Percentiles rank a stretch among this genome's conserved stretches.
Evolutionary conservation across 2,797 vertebrate genomes (phyloP).

Genomic region (Protosalanx chinensis): DNA sequence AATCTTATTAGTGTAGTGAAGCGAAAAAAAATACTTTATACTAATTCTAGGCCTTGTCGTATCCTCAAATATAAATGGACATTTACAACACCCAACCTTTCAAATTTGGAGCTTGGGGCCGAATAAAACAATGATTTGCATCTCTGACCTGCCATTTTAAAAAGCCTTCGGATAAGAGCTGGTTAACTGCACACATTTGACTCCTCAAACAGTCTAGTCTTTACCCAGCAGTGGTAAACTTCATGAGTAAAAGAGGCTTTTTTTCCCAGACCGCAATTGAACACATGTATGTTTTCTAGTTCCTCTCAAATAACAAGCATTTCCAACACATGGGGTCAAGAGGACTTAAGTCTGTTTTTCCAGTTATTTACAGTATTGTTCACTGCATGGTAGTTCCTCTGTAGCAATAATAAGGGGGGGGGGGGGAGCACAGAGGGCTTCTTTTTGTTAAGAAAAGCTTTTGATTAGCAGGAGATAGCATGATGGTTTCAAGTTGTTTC

Average conservation of each 20-base stretch:
- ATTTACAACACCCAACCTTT: conserved; percentile 33
- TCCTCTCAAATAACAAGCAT: conserved; percentile 22
- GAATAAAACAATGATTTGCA: conserved; percentile 62
- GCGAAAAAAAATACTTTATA: background rate
- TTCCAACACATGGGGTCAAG: background rate
- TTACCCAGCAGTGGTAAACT: conserved; percentile 4
- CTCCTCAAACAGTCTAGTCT: conserved; percentile 57
- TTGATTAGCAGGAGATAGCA: conserved; percentile 42
- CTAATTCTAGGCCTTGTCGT: conserved; percentile 8
- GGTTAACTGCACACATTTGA: conserved; percentile 62
- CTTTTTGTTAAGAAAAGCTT: conserved; percentile 27
- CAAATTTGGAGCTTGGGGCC: conserved; percentile 50
- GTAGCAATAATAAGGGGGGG: too few species aligned
- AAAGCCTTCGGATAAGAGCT: conserved; percentile 53
- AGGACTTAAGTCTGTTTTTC: background rate
- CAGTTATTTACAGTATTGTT: too few species aligned
- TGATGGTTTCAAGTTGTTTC: conserved; percentile 40
- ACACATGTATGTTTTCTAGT: conserved; percentile 4
- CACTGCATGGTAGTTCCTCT: too few species aligned
- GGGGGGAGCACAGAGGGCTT: conserved; percentile 22
- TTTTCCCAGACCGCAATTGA: conserved; percentile 26
- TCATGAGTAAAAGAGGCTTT: conserved; percentile 35
- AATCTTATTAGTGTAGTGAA: background rate
- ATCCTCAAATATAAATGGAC: conserved; percentile 37
- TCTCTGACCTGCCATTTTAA: conserved; percentile 51